Conservation (phyloP, 2,888 invertebrate species). For the Galeruca laticollis region DNA sequence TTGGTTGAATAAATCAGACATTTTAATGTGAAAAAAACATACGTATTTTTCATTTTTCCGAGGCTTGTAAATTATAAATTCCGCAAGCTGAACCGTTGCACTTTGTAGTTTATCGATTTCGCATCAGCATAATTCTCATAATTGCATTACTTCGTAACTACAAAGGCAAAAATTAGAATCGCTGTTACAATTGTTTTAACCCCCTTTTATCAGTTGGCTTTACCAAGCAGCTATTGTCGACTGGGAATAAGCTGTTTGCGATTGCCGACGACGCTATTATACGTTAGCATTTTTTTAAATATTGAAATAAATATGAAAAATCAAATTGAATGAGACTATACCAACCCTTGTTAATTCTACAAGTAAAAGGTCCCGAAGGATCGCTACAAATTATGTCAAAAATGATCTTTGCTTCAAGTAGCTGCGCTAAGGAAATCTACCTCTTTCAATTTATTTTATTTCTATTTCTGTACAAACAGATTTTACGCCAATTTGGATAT, state of each 20-base stretch:
- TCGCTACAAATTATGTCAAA: too few species aligned
- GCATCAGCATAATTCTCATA: slow-evolving; percentile 39
- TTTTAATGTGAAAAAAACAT: not conserved
- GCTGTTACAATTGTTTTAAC: slow-evolving; percentile 18
- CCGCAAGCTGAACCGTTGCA: slow-evolving; percentile 33
- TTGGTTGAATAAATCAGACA: not conserved
- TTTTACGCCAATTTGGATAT: too few species aligned
- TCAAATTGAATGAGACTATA: too few species aligned
- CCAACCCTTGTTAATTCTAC: too few species aligned
- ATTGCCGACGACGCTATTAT: not conserved
- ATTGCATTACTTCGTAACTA: slow-evolving; percentile 37
- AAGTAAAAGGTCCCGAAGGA: too few species aligned
- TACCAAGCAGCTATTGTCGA: not conserved
- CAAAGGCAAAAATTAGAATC: slow-evolving; percentile 33
- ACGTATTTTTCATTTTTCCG: slow-evolving; percentile 2
- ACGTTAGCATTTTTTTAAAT: not conserved
- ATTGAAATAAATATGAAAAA: too few species aligned
- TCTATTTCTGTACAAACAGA: too few species aligned
- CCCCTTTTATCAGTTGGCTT: not conserved
- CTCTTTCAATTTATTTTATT: too few species aligned
- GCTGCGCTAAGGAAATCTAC: too few species aligned
- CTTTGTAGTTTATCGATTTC: slow-evolving; percentile 43
- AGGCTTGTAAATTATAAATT: slow-evolving; percentile 30
- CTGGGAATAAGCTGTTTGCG: not conserved
- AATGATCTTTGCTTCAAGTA: too few species aligned